phyloP scores from a whole-genome alignment of 2,888 invertebrate species.

The Folsomia manolachei region DNA sequence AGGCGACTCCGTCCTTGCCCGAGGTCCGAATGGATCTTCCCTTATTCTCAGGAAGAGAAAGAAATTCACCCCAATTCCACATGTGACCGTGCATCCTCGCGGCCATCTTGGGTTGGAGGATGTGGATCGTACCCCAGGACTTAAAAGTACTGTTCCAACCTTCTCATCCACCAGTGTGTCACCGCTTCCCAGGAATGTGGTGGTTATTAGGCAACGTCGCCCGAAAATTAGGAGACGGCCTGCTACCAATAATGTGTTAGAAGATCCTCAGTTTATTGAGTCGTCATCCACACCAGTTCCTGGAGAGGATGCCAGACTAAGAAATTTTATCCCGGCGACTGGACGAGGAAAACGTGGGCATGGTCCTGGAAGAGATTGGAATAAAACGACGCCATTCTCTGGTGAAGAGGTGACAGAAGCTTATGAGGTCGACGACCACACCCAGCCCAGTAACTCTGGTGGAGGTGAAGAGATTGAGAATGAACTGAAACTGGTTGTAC shows the following conservation, averaged over 20 bases:
- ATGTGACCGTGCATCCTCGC: conserved; percentile 23
- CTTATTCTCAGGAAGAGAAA: conserved; percentile 18
- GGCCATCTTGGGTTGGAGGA: conserved; percentile 29
- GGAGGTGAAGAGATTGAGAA: background rate
- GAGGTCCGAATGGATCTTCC: background rate
- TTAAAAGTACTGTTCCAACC: background rate
- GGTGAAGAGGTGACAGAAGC: background rate
- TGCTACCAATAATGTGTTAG: background rate
- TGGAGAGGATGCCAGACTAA: background rate
- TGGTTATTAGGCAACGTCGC: conserved; percentile 14
- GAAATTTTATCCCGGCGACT: conserved; percentile 3
- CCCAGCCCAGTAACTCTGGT: background rate
- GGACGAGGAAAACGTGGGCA: no score
- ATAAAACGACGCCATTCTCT: no score
- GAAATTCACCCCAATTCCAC: conserved; percentile 12
- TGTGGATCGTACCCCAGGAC: background rate
- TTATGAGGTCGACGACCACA: background rate
- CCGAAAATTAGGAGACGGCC: background rate
- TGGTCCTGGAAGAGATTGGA: background rate
- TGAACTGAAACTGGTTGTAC: background rate
- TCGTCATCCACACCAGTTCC: background rate
- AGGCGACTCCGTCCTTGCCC: background rate
- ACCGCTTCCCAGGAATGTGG: conserved; percentile 24
- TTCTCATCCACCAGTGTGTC: conserved; percentile 21
- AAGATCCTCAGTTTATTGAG: no score